These are phyloP conservation scores for Yponomeuta evonymella DNA, from an alignment of 2,888 invertebrate species.

Conservation along the genomic window DNA sequence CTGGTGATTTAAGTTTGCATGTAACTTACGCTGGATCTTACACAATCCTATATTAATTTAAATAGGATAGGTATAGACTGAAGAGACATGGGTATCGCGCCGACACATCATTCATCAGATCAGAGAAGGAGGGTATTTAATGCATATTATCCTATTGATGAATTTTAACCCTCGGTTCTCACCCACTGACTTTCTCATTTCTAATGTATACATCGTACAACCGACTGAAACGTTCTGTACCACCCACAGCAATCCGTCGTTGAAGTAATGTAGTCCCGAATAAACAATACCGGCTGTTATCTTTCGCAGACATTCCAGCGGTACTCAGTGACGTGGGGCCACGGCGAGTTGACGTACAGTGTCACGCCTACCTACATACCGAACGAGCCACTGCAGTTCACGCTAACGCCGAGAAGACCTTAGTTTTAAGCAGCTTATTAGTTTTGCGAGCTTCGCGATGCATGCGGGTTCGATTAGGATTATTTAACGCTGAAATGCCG, in stretches of 20 bases:
- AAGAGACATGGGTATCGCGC: no score
- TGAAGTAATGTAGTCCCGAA: not conserved
- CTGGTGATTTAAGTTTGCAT: no score
- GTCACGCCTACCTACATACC: slow-evolving; percentile 85
- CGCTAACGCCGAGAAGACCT: slow-evolving; percentile 59
- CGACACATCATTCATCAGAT: no score
- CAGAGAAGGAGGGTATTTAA: no score
- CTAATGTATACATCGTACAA: no score
- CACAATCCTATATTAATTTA: no score
- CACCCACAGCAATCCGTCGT: not conserved
- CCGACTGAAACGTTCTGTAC: not conserved
- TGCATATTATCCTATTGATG: no score
- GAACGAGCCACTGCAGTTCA: slow-evolving; percentile 82
- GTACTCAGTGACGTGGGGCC: slow-evolving; percentile 81
- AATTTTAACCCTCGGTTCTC: no score
- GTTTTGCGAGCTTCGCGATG: not conserved
- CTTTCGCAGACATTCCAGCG: slow-evolving; percentile 81
- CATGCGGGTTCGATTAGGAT: not conserved
- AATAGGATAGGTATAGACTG: no score
- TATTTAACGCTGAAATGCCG: no score
- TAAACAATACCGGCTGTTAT: not conserved
- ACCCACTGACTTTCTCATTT: no score
- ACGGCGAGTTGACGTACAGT: slow-evolving; percentile 81
- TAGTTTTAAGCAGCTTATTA: not conserved
- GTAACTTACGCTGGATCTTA: no score